Evolutionary conservation across 2,113 vertebrate genomes (phyloP), one percentile per base, ranked within the genome.

Genomic region (Piprites chloris): DNA sequence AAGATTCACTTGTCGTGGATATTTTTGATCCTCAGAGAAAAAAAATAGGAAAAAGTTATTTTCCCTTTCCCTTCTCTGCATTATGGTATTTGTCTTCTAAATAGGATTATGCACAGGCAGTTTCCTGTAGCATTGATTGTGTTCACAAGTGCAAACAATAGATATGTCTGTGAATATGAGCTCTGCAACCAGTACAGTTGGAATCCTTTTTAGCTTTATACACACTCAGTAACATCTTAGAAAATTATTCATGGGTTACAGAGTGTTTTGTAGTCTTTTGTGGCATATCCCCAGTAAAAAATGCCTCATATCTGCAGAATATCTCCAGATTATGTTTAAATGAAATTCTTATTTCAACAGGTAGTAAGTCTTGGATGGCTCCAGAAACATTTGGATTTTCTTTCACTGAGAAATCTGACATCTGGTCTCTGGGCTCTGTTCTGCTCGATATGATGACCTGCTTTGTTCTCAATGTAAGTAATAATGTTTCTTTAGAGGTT

Each of bases 341-440:
- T 17, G 7, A 35, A 37, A 26, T 79, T 92, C 46, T 28, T 85
- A 18, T 89, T 82, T 80, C 78, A 10, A 26, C 97, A 98, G 98
- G 85, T 6, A 81, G 63, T 14, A 98, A 98, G 89, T 92, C 95
- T 67, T 98, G 98, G 98, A 98, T 98, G 98, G 98, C 98, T 46
- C 98, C 98, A 0, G 98, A 99, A 91, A 68, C 98, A 9, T 44
- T 98, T n/a, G 20, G 2, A 3, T 97, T 97, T 89, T 94, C 78
- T 72, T 98, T 98, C 77, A 97, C 95, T 58, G 96, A 94, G 18
- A 98, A 98, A 39, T 97, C 97, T 1, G 98, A 98, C 88, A 76
- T 98, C 93, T 98, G 98, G 98, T 98, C 98, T 16, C 78, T 98
- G 28, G 98, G 98, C 32, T 98, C 98, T 74, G 67, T 98, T 74